A percentile compares a stretch with the other conserved stretches of the same genome.
Conservation (phyloP, 1,140 invertebrate genomes). For the Chlorops oryzae region DNA sequence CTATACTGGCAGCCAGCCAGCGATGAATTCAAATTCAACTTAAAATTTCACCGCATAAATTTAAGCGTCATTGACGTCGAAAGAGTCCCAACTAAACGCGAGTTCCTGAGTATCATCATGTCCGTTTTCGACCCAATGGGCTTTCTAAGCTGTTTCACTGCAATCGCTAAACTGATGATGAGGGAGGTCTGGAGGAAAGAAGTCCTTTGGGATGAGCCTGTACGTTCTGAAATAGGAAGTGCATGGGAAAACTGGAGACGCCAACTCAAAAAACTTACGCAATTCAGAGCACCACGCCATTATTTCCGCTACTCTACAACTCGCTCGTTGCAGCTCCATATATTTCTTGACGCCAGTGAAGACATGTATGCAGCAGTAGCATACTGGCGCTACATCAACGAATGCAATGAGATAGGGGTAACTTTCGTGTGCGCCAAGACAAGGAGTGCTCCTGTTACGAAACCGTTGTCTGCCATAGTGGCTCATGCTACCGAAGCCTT, state of each 20-base stretch:
- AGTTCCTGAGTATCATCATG: slow-evolving; percentile 30
- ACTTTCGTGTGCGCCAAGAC: too few species aligned
- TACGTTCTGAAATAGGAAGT: neutral
- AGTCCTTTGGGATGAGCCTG: too few species aligned
- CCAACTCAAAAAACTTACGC: slow-evolving; percentile 9
- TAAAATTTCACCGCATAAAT: slow-evolving; percentile 1
- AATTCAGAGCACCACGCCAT: slow-evolving; percentile 4
- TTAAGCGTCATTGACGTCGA: slow-evolving; percentile 1
- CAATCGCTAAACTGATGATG: slow-evolving; percentile 41
- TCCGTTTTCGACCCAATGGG: slow-evolving; percentile 45
- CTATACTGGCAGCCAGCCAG: slow-evolving; percentile 11
- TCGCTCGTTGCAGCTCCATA: slow-evolving; percentile 14
- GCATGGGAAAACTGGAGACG: slow-evolving; percentile 17
- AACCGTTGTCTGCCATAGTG: too few species aligned
- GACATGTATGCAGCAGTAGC: slow-evolving; percentile 32
- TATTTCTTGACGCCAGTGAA: slow-evolving; percentile 29
- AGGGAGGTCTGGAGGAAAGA: slow-evolving; percentile 45
- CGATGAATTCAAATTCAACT: slow-evolving; percentile 8
- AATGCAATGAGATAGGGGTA: too few species aligned
- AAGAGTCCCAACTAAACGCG: slow-evolving; percentile 28
- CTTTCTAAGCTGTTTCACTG: slow-evolving; percentile 36
- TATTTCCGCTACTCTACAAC: neutral
- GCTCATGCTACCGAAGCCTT: too few species aligned
- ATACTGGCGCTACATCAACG: too few species aligned
- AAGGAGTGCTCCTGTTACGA: too few species aligned